Conservation (phyloP, 92 coral and sea anemone genomes). For the Ricordea florida region DNA sequence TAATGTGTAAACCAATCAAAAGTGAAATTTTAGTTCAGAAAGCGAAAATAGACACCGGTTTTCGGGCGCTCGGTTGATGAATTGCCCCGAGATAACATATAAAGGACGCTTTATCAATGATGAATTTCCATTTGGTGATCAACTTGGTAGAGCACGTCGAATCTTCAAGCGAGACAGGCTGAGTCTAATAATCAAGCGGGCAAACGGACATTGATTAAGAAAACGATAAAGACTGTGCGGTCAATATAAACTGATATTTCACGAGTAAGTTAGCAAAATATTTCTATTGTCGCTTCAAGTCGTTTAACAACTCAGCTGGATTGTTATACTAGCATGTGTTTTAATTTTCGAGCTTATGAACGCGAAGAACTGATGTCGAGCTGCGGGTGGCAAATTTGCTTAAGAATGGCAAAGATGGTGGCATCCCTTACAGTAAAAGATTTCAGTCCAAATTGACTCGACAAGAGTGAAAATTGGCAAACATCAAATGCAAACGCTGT, state of each 20-base stretch:
- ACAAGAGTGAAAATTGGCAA: neutral
- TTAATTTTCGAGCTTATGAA: neutral
- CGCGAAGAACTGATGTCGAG: too few species aligned
- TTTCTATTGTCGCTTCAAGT: neutral
- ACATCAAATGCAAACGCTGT: slow-evolving; percentile 2
- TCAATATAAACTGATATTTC: neutral
- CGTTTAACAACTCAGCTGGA: neutral
- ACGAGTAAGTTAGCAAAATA: neutral
- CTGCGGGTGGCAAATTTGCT: slow-evolving; percentile 6
- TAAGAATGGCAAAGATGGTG: neutral
- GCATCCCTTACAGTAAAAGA: too few species aligned
- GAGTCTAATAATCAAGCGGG: too few species aligned
- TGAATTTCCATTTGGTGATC: slow-evolving; percentile 1
- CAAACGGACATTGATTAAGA: too few species aligned
- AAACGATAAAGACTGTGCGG: too few species aligned
- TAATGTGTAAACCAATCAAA: slow-evolving; percentile 16
- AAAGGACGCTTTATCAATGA: neutral
- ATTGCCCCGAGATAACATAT: slow-evolving; percentile 13
- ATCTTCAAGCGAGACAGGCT: neutral
- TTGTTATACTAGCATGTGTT: neutral
- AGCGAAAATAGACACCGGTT: slow-evolving; percentile 10
- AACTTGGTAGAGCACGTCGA: neutral
- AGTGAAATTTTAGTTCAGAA: neutral
- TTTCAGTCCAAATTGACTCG: too few species aligned
- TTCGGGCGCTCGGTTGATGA: slow-evolving; percentile 9